Evolutionary conservation across 1,140 invertebrate species (phyloP), one percentile per base, ranked within the genome.

Genomic region (Olivierus martensii): DNA sequence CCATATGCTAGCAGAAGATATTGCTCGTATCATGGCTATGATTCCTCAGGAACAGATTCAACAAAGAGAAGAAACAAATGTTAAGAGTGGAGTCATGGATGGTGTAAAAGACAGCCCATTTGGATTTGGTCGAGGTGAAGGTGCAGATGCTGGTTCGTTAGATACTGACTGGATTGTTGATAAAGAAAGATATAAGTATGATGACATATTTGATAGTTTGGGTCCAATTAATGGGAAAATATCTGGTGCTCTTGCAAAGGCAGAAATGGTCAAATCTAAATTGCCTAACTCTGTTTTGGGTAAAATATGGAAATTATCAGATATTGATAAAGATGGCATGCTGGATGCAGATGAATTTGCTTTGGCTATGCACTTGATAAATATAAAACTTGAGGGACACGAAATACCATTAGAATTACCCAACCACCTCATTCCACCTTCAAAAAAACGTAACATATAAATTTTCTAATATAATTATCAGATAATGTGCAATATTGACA

Each of bases 221-320:
- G 79, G 77, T 57, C 93, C 93, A 41, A 73, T 82, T 53, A 87
- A 98, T 73, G 93, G 93, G 50, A 98, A 97, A 75, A 82, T 99
- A 54, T 86, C 85, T 46, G 94, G 94, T 56, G 80, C 85, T 67
- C 81, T 84, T 86, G 63, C 61, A 6, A 65, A 65, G 41, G 45
- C 51, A 14, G 91, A 98, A 73, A 92, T 99, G 85, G 80, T 98
- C 37, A 99, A 97, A 72, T 97, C 93, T 1, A 98, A 98, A 73
- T 74, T 99, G 59, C 96, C 96, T 0, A 98, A 99, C 69, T 84
- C 84, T 17, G 90, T 98, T 21, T 78, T 99, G 53, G 91, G 89
- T 49, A 99, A 97, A 65, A 87, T 95, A 61, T 99, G 94, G 93
- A 96, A 94, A 68, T 72, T 99, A 37, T 80, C 95, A 0, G 96